Conservation (phyloP, 2,797 vertebrate species). For the Peromyscus aztecus region DNA sequence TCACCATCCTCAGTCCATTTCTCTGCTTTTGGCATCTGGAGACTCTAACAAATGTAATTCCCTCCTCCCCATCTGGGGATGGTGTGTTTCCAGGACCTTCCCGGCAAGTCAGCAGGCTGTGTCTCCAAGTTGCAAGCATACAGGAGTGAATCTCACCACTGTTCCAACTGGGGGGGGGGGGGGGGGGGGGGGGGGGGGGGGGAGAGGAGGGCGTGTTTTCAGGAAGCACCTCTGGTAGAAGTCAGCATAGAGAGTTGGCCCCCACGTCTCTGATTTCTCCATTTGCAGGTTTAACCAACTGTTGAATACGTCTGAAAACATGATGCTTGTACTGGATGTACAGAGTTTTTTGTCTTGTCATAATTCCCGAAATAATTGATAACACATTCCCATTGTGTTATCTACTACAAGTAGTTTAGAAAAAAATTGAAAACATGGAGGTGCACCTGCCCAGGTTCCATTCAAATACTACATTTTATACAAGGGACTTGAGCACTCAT, state of each 20-base stretch:
- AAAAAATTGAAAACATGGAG: neutral
- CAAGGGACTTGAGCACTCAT: neutral
- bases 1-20: neutral
- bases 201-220: neutral
- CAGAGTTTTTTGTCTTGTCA: neutral
- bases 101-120: neutral
- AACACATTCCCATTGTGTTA: neutral
- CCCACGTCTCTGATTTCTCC: neutral
- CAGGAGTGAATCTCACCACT: neutral
- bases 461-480: neutral
- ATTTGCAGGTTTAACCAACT: neutral
- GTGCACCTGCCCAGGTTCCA: neutral
- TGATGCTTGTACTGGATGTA: neutral
- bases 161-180: neutral
- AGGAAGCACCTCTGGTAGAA: neutral
- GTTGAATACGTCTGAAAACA: neutral
- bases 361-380: neutral
- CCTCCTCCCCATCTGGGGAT: neutral
- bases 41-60: conserved; percentile 24
- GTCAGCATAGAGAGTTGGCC: neutral
- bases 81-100: neutral
- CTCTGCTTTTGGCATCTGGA: conserved; percentile 29
- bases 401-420: neutral
- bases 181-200: too few species aligned
- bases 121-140: neutral